These are phyloP conservation scores for Hesperia comma DNA, from an alignment of 2,888 invertebrate species.

Conservation along the genomic window DNA sequence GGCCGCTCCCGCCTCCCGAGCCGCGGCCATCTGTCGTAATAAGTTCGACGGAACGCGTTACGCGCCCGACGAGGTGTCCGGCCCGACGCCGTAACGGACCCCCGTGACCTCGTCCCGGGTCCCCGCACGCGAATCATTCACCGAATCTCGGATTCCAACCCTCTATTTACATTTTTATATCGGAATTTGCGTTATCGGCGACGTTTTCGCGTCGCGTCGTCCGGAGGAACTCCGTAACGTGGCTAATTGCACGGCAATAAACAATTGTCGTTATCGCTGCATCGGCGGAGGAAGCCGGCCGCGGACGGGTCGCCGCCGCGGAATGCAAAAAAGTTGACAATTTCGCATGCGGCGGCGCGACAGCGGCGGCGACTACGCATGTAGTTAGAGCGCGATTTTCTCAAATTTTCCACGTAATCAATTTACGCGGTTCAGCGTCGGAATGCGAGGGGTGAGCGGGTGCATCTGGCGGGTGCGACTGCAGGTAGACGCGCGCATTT, in stretches of 20 bases:
- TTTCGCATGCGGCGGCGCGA: slow-evolving; percentile 61
- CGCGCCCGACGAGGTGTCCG: slow-evolving; percentile 57
- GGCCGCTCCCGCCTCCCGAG: slow-evolving; percentile 77
- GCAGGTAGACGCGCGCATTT: slow-evolving; percentile 75
- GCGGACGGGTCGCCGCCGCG: slow-evolving; percentile 52
- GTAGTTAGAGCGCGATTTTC: slow-evolving; percentile 73
- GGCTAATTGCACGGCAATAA: slow-evolving; percentile 52
- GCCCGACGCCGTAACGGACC: slow-evolving; percentile 71
- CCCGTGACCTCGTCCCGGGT: slow-evolving; percentile 65
- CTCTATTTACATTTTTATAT: slow-evolving; percentile 36
- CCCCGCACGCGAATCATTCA: slow-evolving; percentile 70
- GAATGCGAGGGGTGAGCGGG: slow-evolving; percentile 55
- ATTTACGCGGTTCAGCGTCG: slow-evolving; percentile 70
- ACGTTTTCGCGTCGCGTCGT: slow-evolving; percentile 17
- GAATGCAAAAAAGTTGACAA: slow-evolving; percentile 70
- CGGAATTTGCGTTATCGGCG: slow-evolving; percentile 24
- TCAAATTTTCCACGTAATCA: slow-evolving; percentile 80
- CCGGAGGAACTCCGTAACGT: slow-evolving; percentile 19
- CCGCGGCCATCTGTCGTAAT: slow-evolving; percentile 82
- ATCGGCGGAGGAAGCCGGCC: slow-evolving; percentile 46
- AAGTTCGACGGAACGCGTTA: slow-evolving; percentile 80
- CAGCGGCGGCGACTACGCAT: slow-evolving; percentile 57
- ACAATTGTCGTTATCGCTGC: slow-evolving; percentile 59
- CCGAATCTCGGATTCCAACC: slow-evolving; percentile 46
- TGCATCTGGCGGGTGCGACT: slow-evolving; percentile 62